Percentiles rank a stretch among this genome's conserved stretches.
Conservation (phyloP, 2,888 invertebrate species). For the Toxonevra muliebris region DNA sequence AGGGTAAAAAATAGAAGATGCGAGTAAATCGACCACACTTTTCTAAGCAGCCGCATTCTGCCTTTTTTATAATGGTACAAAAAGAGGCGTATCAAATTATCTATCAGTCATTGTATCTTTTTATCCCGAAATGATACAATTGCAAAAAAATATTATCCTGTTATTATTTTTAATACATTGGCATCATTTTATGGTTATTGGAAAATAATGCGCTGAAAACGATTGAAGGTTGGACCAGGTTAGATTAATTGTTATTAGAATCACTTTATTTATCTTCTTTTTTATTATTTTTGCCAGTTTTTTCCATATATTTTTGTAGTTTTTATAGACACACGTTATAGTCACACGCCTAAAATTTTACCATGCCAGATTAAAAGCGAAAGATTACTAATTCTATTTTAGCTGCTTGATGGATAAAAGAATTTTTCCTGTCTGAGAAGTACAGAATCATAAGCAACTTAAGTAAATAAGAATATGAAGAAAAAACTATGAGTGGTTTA, state of each 20-base stretch:
- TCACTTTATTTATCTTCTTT: constrained; percentile 42
- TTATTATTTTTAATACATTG: constrained; percentile 23
- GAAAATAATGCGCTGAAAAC: constrained; percentile 35
- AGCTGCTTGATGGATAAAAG: too few relatives aligned
- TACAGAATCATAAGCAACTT: too few relatives aligned
- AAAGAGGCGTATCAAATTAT: constrained; percentile 59
- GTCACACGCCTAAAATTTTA: too few relatives aligned
- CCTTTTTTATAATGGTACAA: constrained; percentile 36
- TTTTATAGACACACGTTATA: too few relatives aligned
- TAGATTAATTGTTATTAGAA: constrained; percentile 52
- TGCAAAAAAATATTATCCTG: constrained; percentile 21
- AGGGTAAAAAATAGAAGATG: not conserved
- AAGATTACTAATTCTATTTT: too few relatives aligned
- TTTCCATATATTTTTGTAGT: too few relatives aligned
- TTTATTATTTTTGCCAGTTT: too few relatives aligned
- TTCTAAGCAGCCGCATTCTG: constrained; percentile 8
- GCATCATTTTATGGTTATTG: constrained; percentile 29
- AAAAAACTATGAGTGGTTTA: too few relatives aligned
- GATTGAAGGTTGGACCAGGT: constrained; percentile 39
- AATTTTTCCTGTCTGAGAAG: too few relatives aligned
- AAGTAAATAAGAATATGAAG: too few relatives aligned
- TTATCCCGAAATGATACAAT: constrained; percentile 28
- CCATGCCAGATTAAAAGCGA: too few relatives aligned
- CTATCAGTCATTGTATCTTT: constrained; percentile 53
- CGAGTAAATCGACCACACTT: constrained; percentile 18